These are phyloP conservation scores for Macquaria australasica DNA, from an alignment of 2,113 vertebrate genomes.

Conservation along the genomic window DNA sequence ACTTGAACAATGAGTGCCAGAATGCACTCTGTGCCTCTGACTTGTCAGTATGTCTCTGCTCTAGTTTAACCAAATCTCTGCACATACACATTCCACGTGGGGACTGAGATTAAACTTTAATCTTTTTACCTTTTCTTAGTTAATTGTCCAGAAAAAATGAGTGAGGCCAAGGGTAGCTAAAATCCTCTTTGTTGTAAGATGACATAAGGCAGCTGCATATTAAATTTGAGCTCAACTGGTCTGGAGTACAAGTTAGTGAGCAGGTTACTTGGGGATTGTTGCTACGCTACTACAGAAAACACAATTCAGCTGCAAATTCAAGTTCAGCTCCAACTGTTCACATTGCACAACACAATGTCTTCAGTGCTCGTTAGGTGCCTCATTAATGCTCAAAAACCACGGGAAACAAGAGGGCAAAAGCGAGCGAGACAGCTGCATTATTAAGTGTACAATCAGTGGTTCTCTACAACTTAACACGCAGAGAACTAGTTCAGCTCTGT, in stretches of 20 bases:
- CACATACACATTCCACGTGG: not conserved
- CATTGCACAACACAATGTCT: not conserved
- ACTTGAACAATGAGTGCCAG: not conserved
- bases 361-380: slow-evolving; percentile 33
- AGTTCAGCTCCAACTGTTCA: slow-evolving; percentile 23
- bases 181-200: slow-evolving; percentile 17
- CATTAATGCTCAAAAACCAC: slow-evolving; percentile 44
- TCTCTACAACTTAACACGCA: not conserved
- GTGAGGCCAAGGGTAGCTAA: not conserved
- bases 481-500: not conserved
- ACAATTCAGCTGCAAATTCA: slow-evolving; percentile 25
- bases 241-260: not conserved
- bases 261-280: slow-evolving; percentile 50
- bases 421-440: not conserved
- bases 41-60: not conserved
- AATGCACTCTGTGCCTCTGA: not conserved
- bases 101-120: not conserved
- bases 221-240: slow-evolving; percentile 15
- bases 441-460: not conserved
- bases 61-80: slow-evolving; percentile 5
- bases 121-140: not conserved
- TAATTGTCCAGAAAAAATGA: not conserved
- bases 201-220: slow-evolving; percentile 6
- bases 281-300: slow-evolving; percentile 57
- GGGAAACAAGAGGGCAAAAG: not conserved